phyloP scores from a whole-genome alignment of 2,113 vertebrate species.

The Siniperca chuatsi region DNA sequence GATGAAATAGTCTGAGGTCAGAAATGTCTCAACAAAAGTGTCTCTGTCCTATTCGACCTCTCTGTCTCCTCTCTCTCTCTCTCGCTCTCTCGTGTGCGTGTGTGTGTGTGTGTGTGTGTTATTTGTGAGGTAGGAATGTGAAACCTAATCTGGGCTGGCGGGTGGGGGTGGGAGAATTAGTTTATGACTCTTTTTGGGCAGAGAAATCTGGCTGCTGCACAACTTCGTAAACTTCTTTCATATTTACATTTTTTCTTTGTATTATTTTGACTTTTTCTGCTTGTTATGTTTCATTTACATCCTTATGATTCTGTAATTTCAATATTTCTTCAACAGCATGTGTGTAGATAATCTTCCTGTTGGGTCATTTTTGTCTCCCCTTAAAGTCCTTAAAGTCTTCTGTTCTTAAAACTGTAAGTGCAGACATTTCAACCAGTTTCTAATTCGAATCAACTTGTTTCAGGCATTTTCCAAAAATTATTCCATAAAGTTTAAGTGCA shows the following conservation, averaged over 20 bases:
- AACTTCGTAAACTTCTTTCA: constrained; percentile 20
- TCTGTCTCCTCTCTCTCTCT: neutral
- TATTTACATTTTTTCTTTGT: neutral
- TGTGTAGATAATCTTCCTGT: neutral
- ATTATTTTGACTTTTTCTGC: neutral
- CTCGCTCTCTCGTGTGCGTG: neutral
- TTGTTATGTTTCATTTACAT: neutral
- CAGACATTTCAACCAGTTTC: neutral
- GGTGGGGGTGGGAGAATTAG: constrained; percentile 44
- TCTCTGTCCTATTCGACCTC: constrained; percentile 40
- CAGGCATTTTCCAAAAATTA: neutral
- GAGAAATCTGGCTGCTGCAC: neutral
- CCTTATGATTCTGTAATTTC: neutral
- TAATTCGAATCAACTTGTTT: neutral
- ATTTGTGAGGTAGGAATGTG: constrained; percentile 77
- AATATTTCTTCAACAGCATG: neutral
- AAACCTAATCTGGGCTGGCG: constrained; percentile 72
- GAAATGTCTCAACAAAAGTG: constrained; percentile 59
- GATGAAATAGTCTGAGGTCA: constrained; percentile 65
- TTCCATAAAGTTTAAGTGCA: neutral
- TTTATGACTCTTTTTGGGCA: constrained; percentile 44
- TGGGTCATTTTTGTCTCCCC: neutral
- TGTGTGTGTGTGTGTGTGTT: constrained; percentile 49
- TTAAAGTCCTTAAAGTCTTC: neutral
- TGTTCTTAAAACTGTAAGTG: neutral